Percentiles rank a stretch among this genome's conserved stretches.
phyloP scores from a whole-genome alignment of 1,140 invertebrate genomes.

The Lepidotrigona ventralis region DNA sequence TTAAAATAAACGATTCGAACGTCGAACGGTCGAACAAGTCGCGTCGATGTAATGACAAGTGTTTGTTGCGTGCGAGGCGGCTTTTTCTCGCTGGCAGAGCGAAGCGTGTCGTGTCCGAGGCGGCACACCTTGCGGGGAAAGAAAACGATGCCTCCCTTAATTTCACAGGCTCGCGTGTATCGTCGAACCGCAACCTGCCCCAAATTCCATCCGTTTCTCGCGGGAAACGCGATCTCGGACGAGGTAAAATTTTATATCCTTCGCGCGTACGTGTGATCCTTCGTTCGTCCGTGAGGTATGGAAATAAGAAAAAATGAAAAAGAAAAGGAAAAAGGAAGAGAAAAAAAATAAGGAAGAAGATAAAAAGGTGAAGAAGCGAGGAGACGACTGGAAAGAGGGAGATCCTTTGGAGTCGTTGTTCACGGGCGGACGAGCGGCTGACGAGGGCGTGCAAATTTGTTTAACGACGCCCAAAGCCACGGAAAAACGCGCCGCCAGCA shows the following conservation, averaged over 20 bases:
- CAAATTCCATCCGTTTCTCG: slow-evolving; percentile 60
- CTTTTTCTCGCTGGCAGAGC: not conserved
- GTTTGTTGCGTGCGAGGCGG: slow-evolving; percentile 42
- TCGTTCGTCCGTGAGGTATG: not conserved
- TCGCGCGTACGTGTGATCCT: slow-evolving; percentile 9
- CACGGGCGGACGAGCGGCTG: slow-evolving; percentile 74
- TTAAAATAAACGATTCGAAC: slow-evolving; percentile 42
- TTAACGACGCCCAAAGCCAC: slow-evolving; percentile 75
- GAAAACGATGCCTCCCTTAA: slow-evolving; percentile 41
- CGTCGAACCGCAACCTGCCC: slow-evolving; percentile 66
- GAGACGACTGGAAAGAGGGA: slow-evolving; percentile 13
- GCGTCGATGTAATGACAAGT: slow-evolving; percentile 47
- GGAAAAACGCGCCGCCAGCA: slow-evolving; percentile 61
- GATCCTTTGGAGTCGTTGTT: slow-evolving; percentile 55
- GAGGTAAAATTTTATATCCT: slow-evolving; percentile 25
- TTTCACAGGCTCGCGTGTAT: slow-evolving; percentile 61
- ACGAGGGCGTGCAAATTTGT: slow-evolving; percentile 77
- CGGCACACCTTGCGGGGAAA: slow-evolving; percentile 12
- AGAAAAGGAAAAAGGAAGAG: not conserved
- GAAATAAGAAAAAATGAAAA: not conserved
- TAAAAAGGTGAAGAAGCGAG: not conserved
- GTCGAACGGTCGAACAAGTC: slow-evolving; percentile 45
- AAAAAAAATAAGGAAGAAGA: slow-evolving; percentile 10
- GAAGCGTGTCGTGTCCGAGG: slow-evolving; percentile 24
- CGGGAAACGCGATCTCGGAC: not conserved